These are phyloP conservation scores for Oryzias woworae DNA, from an alignment of 2,113 vertebrate species.

Conservation along the genomic window DNA sequence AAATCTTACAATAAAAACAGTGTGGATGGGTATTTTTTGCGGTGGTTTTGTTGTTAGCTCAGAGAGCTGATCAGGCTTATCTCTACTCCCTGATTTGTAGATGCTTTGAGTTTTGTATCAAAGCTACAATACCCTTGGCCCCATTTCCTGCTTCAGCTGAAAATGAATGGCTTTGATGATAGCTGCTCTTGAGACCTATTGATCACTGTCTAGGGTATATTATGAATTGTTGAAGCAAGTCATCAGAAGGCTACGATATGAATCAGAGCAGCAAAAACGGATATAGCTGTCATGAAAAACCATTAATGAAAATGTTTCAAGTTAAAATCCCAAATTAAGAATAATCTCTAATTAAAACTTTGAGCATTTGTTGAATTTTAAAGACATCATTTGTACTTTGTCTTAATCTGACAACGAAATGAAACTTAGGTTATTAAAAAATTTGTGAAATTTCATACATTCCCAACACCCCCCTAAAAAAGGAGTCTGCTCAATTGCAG, in stretches of 20 bases:
- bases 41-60: constrained; percentile 14
- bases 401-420: not conserved
- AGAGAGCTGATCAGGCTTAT: constrained; percentile 35
- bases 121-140: constrained; percentile 22
- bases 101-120: constrained; percentile 15
- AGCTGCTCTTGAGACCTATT: constrained; percentile 40
- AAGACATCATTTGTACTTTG: too few species aligned
- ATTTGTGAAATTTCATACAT: not conserved
- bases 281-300: not conserved
- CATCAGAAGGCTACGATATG: constrained; percentile 20
- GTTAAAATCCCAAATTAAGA: not conserved
- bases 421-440: not conserved
- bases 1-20: too few species aligned
- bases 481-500: constrained; percentile 17
- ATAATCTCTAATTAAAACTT: too few species aligned
- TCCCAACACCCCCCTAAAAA: constrained; percentile 6
- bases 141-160: constrained; percentile 20
- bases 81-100: constrained; percentile 12
- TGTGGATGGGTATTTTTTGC: not conserved
- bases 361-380: too few species aligned
- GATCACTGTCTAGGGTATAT: constrained; percentile 40
- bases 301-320: not conserved
- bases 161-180: constrained; percentile 41
- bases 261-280: constrained; percentile 20
- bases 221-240: constrained; percentile 41